Conservation (phyloP, 2,888 invertebrate species). For the Sturmia bella region DNA sequence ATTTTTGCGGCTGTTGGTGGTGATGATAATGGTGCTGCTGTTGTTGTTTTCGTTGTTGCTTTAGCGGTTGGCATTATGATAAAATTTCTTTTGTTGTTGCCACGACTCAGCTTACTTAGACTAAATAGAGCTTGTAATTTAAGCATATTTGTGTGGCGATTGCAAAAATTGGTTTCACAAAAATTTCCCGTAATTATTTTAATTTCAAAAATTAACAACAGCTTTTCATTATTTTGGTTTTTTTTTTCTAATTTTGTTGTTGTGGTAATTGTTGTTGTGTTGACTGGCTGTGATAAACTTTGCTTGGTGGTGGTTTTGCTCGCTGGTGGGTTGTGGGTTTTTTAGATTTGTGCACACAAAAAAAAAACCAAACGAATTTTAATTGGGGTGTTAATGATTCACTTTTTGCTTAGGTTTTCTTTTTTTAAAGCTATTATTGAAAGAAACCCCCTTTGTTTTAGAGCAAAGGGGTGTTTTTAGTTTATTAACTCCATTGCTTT, state of each 20-base stretch:
- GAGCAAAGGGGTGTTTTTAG: conserved; percentile 65
- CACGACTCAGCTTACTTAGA: conserved; percentile 42
- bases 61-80: conserved; percentile 53
- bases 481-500: conserved; percentile 65
- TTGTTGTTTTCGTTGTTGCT: conserved; percentile 1
- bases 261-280: conserved; percentile 50
- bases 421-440: conserved; percentile 17
- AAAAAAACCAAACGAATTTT: conserved; percentile 9
- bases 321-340: conserved; percentile 60
- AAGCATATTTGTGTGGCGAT: conserved; percentile 47
- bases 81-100: conserved; percentile 41
- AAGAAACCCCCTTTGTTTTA: conserved; percentile 61
- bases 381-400: conserved; percentile 68
- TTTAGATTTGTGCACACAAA: conserved; percentile 17
- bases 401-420: conserved; percentile 52
- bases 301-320: conserved; percentile 55
- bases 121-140: conserved; percentile 66
- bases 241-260: conserved; percentile 35
- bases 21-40: conserved; percentile 2
- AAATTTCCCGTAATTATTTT: conserved; percentile 66
- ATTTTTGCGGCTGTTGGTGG: conserved; percentile 11
- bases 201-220: conserved; percentile 52
- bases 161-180: conserved; percentile 51
- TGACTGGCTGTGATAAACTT: conserved; percentile 45
- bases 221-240: conserved; percentile 4